phyloP scores from a whole-genome alignment of 2,888 invertebrate genomes.

The Drosophila bunnanda region DNA sequence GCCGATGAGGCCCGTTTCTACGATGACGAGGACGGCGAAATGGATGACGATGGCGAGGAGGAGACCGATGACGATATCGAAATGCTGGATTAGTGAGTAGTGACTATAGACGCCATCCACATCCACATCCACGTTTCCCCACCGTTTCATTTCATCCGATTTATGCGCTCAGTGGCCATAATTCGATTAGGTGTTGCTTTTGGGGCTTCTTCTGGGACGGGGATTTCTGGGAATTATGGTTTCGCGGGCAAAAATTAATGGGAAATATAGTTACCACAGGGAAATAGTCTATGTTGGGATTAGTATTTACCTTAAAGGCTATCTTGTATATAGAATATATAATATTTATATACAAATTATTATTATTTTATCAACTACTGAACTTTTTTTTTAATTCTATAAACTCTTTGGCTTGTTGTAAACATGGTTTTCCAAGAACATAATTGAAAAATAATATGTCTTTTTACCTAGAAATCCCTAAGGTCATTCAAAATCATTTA shows the following conservation, averaged over 20 bases:
- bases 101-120: background rate
- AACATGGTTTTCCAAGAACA: no score
- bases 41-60: constrained; percentile 53
- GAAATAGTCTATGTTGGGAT: background rate
- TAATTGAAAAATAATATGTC: no score
- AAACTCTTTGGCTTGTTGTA: no score
- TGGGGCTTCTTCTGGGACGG: constrained; percentile 18
- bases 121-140: background rate
- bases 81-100: constrained; percentile 82
- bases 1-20: constrained; percentile 55
- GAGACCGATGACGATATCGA: constrained; percentile 79
- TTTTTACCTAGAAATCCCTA: no score
- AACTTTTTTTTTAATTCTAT: no score
- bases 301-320: background rate
- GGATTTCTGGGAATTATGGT: constrained; percentile 13
- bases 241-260: background rate
- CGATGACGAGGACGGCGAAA: constrained; percentile 59
- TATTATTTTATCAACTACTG: background rate
- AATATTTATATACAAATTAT: background rate
- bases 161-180: constrained; percentile 17
- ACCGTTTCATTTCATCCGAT: constrained; percentile 2
- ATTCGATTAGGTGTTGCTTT: constrained; percentile 32
- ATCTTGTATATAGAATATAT: background rate
- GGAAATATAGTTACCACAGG: background rate
- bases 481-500: no score